Percentiles rank a stretch among this genome's conserved stretches.
These are phyloP conservation scores for Solenodon paradoxus DNA, from an alignment of 2,113 vertebrate genomes.

Conservation along the genomic window DNA sequence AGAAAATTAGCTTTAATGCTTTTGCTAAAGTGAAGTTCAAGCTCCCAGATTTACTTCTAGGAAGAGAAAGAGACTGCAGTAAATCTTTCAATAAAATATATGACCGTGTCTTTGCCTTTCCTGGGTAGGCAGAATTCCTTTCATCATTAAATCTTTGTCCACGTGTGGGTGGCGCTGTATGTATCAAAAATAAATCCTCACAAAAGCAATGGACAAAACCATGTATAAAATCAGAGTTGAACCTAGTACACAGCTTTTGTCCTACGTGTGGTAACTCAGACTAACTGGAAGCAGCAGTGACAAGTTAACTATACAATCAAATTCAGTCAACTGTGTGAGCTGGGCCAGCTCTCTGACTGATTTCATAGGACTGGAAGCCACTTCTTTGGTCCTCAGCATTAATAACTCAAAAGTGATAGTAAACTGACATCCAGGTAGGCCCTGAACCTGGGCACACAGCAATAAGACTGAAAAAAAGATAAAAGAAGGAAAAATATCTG, in stretches of 20 bases:
- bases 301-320: neutral
- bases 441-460: neutral
- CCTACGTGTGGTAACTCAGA: neutral
- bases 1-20: neutral
- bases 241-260: neutral
- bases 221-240: neutral
- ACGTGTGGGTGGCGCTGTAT: neutral
- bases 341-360: neutral
- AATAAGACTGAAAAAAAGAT: too few relatives aligned
- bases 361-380: neutral
- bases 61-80: neutral
- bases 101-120: neutral
- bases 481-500: neutral
- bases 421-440: neutral
- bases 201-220: neutral
- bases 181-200: constrained; percentile 28
- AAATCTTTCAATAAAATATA: neutral
- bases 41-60: neutral
- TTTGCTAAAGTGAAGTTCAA: neutral
- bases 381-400: neutral
- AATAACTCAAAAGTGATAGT: neutral
- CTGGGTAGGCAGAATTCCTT: neutral
- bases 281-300: neutral
- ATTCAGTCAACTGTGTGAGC: neutral
- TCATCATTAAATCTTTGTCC: constrained; percentile 18